Conservation (phyloP, 1,140 invertebrate genomes). For the Zelostemma sp. region DNA sequence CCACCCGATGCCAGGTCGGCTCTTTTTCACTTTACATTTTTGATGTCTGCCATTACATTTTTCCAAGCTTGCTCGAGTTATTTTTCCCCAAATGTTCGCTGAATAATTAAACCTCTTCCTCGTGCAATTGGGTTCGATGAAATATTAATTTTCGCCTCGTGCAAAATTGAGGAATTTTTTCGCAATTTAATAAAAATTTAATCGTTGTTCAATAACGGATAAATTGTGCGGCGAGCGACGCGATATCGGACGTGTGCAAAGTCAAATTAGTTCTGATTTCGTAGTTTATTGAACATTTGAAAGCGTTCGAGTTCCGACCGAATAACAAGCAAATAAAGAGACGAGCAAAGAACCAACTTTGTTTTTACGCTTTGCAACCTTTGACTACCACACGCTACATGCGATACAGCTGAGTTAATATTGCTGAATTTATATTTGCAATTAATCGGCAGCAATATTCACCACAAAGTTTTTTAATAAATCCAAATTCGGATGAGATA, state of each 20-base stretch:
- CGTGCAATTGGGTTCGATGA: no score
- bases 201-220: background rate
- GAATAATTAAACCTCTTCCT: background rate
- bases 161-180: background rate
- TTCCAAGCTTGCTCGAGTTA: no score
- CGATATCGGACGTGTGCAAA: background rate
- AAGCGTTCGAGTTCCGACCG: no score
- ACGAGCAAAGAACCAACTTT: background rate
- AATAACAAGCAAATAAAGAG: constrained; percentile 12
- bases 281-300: constrained; percentile 1
- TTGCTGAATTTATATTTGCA: constrained; percentile 10
- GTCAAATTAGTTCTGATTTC: background rate
- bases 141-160: no score
- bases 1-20: constrained; percentile 30
- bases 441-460: constrained; percentile 13
- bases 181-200: background rate
- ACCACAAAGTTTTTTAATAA: constrained; percentile 24
- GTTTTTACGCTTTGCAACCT: background rate
- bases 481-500: constrained; percentile 3
- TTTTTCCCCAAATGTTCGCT: no score
- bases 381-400: background rate
- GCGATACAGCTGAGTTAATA: constrained; percentile 11
- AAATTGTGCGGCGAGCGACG: background rate
- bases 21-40: constrained; percentile 7
- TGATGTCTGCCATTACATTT: constrained; percentile 6